Conservation (phyloP, 2,113 vertebrate genomes). For the Proterorhinus semilunaris region DNA sequence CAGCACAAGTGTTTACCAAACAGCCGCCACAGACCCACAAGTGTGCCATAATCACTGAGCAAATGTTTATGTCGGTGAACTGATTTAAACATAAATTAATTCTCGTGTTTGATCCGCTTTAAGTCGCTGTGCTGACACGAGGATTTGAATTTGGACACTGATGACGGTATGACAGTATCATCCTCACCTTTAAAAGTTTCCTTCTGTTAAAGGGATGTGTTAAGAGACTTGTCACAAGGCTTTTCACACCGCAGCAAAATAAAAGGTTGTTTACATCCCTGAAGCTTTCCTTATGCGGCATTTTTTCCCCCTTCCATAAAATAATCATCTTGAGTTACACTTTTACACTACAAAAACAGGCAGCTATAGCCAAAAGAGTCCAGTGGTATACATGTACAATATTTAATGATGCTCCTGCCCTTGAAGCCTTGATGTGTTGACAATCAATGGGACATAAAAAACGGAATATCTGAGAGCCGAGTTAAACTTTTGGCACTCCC, state of each 20-base stretch:
- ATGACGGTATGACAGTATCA: conserved; percentile 5
- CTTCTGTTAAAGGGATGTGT: conserved; percentile 9
- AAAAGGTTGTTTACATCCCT: background rate
- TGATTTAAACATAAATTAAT: conserved; percentile 46
- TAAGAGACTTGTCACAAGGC: background rate
- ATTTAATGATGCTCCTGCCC: background rate
- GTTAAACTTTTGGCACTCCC: conserved; percentile 51
- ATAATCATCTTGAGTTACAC: background rate
- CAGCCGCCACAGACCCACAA: conserved; percentile 19
- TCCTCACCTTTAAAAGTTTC: conserved; percentile 7
- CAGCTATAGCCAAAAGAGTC: background rate
- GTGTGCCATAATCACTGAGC: conserved; percentile 45
- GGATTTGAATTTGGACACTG: conserved; percentile 29
- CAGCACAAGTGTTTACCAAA: conserved; percentile 52
- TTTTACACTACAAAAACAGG: background rate
- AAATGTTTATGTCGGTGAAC: conserved; percentile 57
- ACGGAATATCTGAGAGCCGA: conserved; percentile 37
- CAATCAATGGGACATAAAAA: conserved; percentile 52
- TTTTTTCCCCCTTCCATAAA: background rate
- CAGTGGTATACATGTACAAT: background rate
- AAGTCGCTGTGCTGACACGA: conserved; percentile 35
- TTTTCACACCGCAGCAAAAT: background rate
- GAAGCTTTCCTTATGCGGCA: background rate
- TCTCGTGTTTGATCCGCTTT: conserved; percentile 41
- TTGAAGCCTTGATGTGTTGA: conserved; percentile 29